Evolutionary conservation across 2,113 vertebrate species (phyloP).

Genomic region (Megaceryle torquata): DNA sequence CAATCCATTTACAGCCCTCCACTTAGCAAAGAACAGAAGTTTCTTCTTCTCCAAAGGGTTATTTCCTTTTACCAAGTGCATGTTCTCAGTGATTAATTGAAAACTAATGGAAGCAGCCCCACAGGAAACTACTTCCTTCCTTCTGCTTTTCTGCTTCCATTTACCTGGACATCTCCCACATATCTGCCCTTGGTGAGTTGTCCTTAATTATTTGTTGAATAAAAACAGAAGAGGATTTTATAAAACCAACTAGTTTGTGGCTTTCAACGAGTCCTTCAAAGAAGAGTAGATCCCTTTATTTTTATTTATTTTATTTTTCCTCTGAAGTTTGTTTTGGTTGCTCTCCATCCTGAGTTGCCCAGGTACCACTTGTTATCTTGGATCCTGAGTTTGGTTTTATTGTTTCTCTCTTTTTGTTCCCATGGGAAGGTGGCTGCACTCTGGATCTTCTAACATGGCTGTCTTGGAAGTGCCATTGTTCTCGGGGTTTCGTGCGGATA

Average conservation of each 20-base stretch:
- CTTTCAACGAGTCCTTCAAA: not conserved
- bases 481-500: conserved; percentile 85
- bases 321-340: not conserved
- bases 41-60: not conserved
- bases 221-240: not conserved
- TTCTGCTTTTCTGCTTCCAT: not conserved
- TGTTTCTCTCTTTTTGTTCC: not conserved
- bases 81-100: not conserved
- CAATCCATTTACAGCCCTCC: not conserved
- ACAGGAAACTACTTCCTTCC: not conserved
- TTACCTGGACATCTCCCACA: not conserved
- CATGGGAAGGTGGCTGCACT: conserved; percentile 85
- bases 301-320: not conserved
- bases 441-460: conserved; percentile 93
- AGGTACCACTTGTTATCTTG: not conserved
- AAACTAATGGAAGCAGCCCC: not conserved
- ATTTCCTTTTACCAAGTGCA: not conserved
- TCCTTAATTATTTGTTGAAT: not conserved
- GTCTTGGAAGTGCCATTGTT: conserved; percentile 89
- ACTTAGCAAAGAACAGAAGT: not conserved
- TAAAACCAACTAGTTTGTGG: not conserved
- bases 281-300: not conserved
- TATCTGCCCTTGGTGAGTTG: not conserved
- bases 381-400: not conserved
- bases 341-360: not conserved